phyloP scores from a whole-genome alignment of 2,797 vertebrate genomes.

The Acanthis flammea region DNA sequence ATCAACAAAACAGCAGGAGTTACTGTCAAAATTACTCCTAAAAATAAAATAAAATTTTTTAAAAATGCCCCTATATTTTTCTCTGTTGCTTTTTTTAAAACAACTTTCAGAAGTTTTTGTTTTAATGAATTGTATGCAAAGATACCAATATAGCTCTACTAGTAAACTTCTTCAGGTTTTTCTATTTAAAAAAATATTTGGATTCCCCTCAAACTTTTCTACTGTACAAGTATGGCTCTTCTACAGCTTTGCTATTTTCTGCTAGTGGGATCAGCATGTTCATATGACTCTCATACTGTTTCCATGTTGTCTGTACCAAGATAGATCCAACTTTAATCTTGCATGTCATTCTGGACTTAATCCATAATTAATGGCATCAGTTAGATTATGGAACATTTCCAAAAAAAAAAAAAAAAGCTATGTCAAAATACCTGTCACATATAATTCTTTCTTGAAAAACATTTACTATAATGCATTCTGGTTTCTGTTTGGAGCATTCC shows the following conservation, averaged over 20 bases:
- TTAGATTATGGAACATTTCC: background rate
- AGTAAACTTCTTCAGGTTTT: background rate
- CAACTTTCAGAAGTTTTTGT: background rate
- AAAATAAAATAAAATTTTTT: background rate
- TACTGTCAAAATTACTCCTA: background rate
- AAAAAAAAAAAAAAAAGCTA: background rate
- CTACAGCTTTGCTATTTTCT: background rate
- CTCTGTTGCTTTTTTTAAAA: background rate
- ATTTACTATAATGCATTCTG: background rate
- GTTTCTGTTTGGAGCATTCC: background rate
- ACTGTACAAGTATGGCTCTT: background rate
- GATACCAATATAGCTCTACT: background rate
- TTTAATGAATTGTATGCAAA: background rate
- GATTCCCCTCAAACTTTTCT: background rate
- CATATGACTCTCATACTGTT: background rate
- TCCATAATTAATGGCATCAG: background rate
- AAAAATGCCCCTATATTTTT: background rate
- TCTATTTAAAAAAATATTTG: background rate
- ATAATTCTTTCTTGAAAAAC: background rate
- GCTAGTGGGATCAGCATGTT: background rate
- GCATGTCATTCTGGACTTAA: background rate
- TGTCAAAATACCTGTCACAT: background rate
- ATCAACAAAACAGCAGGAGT: background rate
- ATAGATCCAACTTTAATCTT: background rate
- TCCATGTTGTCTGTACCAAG: background rate